Conservation (phyloP, 35 echinoderm and acorn worm species). For the Apostichopus parvimensis region DNA sequence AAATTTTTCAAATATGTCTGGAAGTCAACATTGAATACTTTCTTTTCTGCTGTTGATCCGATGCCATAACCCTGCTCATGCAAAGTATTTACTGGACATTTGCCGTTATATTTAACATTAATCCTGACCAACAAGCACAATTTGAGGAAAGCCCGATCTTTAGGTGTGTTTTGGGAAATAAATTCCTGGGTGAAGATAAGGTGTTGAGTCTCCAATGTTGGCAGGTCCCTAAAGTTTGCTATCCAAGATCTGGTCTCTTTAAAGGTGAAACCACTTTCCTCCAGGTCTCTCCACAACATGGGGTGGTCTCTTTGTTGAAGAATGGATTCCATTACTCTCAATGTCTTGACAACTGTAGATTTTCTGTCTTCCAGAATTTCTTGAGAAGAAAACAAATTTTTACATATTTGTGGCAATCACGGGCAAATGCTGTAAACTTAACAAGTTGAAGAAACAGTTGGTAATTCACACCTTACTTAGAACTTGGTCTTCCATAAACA, state of each 20-base stretch:
- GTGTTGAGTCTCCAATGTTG: neutral
- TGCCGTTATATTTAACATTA: neutral
- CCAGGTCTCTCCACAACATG: neutral
- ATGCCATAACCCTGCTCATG: neutral
- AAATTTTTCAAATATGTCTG: neutral
- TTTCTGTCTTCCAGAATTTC: constrained; percentile 19
- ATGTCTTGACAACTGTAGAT: neutral
- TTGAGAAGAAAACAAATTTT: neutral
- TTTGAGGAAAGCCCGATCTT: no score
- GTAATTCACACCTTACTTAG: no score
- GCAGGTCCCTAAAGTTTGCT: neutral
- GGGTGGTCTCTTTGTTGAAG: neutral
- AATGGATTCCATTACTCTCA: neutral
- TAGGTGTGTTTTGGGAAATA: constrained; percentile 5
- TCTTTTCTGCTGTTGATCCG: neutral
- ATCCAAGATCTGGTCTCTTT: neutral
- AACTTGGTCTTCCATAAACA: no score
- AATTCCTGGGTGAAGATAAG: neutral
- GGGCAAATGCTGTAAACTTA: no score
- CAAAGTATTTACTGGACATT: no score
- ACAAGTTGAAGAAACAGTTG: no score
- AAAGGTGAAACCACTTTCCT: neutral
- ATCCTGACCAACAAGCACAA: neutral
- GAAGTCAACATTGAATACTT: neutral
- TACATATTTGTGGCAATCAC: no score